phyloP scores from a whole-genome alignment of 2,888 invertebrate species.

The Nymphalis urticae region DNA sequence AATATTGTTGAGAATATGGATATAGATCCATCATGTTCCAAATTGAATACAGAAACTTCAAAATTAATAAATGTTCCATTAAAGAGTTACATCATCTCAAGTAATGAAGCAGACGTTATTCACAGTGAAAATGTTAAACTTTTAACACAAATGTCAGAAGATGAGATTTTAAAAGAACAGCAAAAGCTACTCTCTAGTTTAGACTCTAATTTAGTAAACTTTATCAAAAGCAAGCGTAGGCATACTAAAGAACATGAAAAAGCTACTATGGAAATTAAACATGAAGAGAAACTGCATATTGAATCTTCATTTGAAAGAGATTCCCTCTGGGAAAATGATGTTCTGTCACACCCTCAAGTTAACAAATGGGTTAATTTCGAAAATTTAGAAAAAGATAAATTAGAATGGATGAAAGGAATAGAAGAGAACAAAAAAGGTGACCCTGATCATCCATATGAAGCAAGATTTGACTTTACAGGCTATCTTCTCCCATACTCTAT shows the following conservation, averaged over 20 bases:
- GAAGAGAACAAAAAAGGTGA: constrained; percentile 80
- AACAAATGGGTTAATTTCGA: constrained; percentile 93
- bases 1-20: constrained; percentile 51
- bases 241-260: constrained; percentile 36
- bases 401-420: constrained; percentile 92
- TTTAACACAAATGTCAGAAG: constrained; percentile 85
- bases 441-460: constrained; percentile 86
- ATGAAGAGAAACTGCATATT: constrained; percentile 57
- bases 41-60: constrained; percentile 31
- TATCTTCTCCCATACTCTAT: constrained; percentile 87
- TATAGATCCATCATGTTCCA: constrained; percentile 48
- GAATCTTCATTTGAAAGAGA: constrained; percentile 42
- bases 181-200: constrained; percentile 83
- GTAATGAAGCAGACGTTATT: constrained; percentile 80
- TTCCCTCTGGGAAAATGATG: constrained; percentile 77
- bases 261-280: constrained; percentile 31
- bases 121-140: constrained; percentile 87
- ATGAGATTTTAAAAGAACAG: constrained; percentile 89
- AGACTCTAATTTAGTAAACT: constrained; percentile 86
- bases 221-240: constrained; percentile 76
- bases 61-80: constrained; percentile 48
- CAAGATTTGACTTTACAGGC: constrained; percentile 92
- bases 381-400: constrained; percentile 91
- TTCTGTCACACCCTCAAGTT: constrained; percentile 82
- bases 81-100: constrained; percentile 76